These are phyloP conservation scores for Caiman crocodilus DNA, from an alignment of 2,797 vertebrate genomes.

Conservation along the genomic window DNA sequence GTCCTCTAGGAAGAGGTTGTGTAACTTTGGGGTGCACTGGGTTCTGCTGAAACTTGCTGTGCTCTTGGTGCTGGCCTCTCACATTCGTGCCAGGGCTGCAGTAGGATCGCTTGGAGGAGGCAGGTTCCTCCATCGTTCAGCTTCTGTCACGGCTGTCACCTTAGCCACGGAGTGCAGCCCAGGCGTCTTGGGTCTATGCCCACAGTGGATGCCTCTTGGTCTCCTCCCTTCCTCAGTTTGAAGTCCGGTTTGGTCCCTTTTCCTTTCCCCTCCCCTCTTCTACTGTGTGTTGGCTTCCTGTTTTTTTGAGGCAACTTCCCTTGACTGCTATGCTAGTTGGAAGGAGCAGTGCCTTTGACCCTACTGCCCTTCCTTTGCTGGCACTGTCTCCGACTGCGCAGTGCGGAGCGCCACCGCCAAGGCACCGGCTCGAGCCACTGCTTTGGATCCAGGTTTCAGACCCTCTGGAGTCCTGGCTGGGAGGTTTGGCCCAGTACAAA, in stretches of 20 bases:
- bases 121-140: background rate
- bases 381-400: background rate
- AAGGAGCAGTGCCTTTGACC: background rate
- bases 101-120: no score
- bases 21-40: background rate
- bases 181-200: no score
- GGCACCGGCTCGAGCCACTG: background rate
- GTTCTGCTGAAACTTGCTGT: background rate
- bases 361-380: background rate
- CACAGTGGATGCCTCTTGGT: background rate
- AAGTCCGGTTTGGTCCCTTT: no score
- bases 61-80: background rate
- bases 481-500: background rate
- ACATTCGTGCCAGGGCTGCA: background rate
- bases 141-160: no score
- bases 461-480: background rate
- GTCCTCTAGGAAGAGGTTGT: accelerated
- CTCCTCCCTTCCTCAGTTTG: background rate
- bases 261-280: no score
- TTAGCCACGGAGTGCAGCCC: no score
- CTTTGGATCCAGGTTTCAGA: background rate
- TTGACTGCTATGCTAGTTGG: no score
- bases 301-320: no score
- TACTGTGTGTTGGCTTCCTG: no score
- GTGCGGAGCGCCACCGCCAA: background rate